Conservation (phyloP, 30 jellyfish, hydroid and myxozoan species). For the Pelagia noctiluca region DNA sequence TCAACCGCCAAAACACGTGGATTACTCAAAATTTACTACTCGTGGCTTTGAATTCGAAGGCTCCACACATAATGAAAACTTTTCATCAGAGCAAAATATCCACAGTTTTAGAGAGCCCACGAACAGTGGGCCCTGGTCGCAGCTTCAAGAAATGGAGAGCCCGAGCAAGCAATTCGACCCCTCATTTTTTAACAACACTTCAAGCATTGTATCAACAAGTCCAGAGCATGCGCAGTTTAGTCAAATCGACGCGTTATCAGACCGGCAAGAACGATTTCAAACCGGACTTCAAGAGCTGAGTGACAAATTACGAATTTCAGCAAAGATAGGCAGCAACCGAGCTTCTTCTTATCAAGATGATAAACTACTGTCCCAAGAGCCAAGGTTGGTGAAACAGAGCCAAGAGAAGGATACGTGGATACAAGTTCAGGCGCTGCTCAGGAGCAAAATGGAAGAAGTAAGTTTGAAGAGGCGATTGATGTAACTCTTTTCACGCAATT, state of each 20-base stretch:
- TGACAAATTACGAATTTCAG: slow-evolving; percentile 44
- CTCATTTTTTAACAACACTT: background rate
- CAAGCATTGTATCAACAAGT: background rate
- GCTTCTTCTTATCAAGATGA: background rate
- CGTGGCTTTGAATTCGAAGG: too few relatives aligned
- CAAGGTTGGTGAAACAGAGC: background rate
- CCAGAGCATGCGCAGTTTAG: background rate
- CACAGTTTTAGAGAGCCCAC: too few relatives aligned
- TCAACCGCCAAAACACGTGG: too few relatives aligned
- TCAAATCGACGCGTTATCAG: slow-evolving; percentile 9
- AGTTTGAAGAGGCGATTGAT: too few relatives aligned
- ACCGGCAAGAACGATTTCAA: slow-evolving; percentile 52
- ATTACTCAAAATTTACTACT: too few relatives aligned
- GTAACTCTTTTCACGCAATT: too few relatives aligned
- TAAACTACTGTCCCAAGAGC: background rate
- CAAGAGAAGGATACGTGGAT: slow-evolving; percentile 26
- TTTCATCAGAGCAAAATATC: too few relatives aligned
- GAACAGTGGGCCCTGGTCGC: slow-evolving; percentile 5
- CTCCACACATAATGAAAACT: too few relatives aligned
- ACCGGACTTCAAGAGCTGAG: slow-evolving; percentile 63
- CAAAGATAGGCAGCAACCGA: background rate
- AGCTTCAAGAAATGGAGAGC: background rate
- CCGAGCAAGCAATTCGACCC: background rate
- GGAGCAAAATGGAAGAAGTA: slow-evolving; percentile 61
- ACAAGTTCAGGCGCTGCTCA: slow-evolving; percentile 50